Evolutionary conservation across 2,888 invertebrate species (phyloP), one percentile per base, ranked within the genome.

Genomic region (Hipparchia semele): DNA sequence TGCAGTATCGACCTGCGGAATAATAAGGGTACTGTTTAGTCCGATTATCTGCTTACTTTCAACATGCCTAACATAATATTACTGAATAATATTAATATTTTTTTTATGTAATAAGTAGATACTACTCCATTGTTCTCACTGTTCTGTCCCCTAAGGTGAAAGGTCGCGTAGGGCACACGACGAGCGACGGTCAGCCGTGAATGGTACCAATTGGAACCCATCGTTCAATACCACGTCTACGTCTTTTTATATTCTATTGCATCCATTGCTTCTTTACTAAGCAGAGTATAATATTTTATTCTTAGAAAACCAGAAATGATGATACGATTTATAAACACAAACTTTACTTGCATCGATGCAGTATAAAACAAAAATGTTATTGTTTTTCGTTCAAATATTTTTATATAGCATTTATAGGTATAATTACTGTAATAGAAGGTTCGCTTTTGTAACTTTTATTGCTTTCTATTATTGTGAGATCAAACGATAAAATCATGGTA

Each of bases 141-240:
- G 82, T 87, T 78, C 81, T 71, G 80, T 86, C 87, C 90, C 91
- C 90, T 88, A 86, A 90, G 91, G 90, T 92, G 89, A 92, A 92
- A 93, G 91, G 91, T 91, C 89, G 87, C 84, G 81, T 84, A 86
- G 90, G 90, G 91, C 88, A 88, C 87, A 87, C 87, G 89, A 84
- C 91, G 23, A 23, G 23, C 23, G 92, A 84, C 91, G 92, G 92
- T 91, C 92, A 92, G 85, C 84, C 86, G 88, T 85, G 90, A 89
- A 87, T 91, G 92, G 92, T 89, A 92, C 92, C 78, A 85, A 83
- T 81, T 87, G 88, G 90, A 84, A 89, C 91, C 86, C 73, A 74
- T 74, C 60, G 70, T 77, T 68, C 65, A 69, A 65, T 62, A 72
- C 33, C 71, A 70, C 72, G 68, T 68, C 46, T 45, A 59, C 23